These are phyloP conservation scores for Monarcha castaneiventris DNA, from an alignment of 2,113 vertebrate species.

Conservation along the genomic window DNA sequence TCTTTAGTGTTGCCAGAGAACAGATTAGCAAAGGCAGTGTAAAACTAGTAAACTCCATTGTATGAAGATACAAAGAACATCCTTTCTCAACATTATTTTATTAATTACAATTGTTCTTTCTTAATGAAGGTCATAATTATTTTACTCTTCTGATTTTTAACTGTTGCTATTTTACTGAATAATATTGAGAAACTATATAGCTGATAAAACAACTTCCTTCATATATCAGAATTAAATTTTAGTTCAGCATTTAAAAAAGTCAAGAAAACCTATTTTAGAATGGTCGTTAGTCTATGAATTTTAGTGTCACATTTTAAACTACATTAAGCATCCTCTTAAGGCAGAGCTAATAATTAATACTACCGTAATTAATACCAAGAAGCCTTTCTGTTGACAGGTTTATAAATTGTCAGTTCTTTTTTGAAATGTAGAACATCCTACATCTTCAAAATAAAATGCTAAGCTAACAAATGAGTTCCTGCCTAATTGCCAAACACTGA, in stretches of 20 bases:
- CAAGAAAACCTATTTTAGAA: neutral
- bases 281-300: neutral
- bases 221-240: neutral
- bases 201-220: neutral
- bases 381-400: conserved; percentile 17
- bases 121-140: neutral
- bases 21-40: neutral
- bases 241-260: neutral
- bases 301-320: neutral
- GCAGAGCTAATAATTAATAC: conserved; percentile 29
- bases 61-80: neutral
- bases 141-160: neutral
- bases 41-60: neutral
- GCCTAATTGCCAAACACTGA: conserved; percentile 69
- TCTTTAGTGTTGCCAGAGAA: neutral
- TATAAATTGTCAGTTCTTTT: conserved; percentile 46
- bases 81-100: neutral
- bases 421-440: conserved; percentile 43
- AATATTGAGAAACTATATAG: neutral
- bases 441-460: conserved; percentile 33
- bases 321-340: neutral
- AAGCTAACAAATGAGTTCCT: conserved; percentile 68
- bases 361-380: conserved; percentile 3
- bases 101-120: neutral
- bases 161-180: neutral